Evolutionary conservation across 2,113 vertebrate genomes (phyloP).

Genomic region (Marmota monax): DNA sequence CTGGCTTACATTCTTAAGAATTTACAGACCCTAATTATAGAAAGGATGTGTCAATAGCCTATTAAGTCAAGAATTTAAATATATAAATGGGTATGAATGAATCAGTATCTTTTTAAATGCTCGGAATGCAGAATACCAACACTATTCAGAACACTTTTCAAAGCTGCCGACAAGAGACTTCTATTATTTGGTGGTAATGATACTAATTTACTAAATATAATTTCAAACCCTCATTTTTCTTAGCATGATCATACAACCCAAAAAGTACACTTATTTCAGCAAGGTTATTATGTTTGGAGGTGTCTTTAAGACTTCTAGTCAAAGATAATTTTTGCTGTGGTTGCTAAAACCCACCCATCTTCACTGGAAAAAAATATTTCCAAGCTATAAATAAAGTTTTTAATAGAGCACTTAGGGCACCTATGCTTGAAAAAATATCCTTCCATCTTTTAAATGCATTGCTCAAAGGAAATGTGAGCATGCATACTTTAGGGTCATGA

Average conservation of each 20-base stretch:
- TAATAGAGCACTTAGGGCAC: background rate
- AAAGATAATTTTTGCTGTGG: constrained; percentile 21
- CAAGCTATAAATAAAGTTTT: constrained; percentile 7
- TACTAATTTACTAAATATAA: constrained; percentile 36
- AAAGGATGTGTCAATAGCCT: background rate
- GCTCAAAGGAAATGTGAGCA: background rate
- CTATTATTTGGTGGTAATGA: background rate
- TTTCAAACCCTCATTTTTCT: constrained; percentile 20
- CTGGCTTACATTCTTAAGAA: background rate
- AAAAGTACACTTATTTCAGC: constrained; percentile 26
- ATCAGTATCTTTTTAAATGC: background rate
- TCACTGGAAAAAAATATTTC: constrained; percentile 17
- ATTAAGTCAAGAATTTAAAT: background rate
- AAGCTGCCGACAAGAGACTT: background rate
- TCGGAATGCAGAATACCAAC: background rate
- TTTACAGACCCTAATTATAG: background rate
- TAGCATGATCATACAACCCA: background rate
- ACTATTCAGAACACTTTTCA: background rate
- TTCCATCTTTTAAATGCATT: background rate
- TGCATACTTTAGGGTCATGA: background rate
- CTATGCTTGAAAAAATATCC: background rate
- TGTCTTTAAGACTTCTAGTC: background rate
- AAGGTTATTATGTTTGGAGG: background rate
- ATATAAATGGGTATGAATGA: background rate
- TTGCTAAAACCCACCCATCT: constrained; percentile 27